Conservation (phyloP, 2,888 invertebrate genomes). For the Mesochorus sp. region DNA sequence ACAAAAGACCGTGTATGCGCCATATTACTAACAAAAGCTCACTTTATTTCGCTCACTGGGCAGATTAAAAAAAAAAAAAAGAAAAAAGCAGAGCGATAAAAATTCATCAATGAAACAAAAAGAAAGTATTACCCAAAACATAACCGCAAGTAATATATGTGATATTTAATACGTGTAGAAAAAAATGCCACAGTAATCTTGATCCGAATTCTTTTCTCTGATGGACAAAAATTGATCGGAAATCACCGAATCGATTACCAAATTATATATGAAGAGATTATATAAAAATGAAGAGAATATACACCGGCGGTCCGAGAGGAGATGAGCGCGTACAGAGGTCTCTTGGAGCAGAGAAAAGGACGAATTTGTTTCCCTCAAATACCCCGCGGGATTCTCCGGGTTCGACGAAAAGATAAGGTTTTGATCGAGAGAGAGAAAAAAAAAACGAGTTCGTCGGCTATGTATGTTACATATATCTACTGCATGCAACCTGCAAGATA, state of each 20-base stretch:
- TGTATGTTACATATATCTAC: background rate
- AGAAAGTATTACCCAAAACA: background rate
- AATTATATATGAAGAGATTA: slow-evolving; percentile 49
- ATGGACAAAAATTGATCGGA: slow-evolving; percentile 46
- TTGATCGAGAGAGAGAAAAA: slow-evolving; percentile 38
- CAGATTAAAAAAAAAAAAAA: slow-evolving; percentile 5
- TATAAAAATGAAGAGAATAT: slow-evolving; percentile 41
- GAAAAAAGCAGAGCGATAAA: slow-evolving; percentile 38
- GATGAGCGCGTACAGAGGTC: background rate
- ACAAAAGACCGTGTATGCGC: slow-evolving; percentile 34
- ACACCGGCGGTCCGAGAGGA: background rate
- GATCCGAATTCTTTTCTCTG: slow-evolving; percentile 12
- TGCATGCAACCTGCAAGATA: background rate
- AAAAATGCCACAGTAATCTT: slow-evolving; percentile 25
- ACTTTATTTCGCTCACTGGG: slow-evolving; percentile 13
- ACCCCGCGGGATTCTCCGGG: slow-evolving; percentile 30
- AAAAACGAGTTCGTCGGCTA: background rate
- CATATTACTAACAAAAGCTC: slow-evolving; percentile 31
- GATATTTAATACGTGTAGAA: background rate
- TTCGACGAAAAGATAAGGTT: slow-evolving; percentile 50
- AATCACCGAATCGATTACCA: slow-evolving; percentile 56
- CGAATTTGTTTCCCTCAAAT: slow-evolving; percentile 24
- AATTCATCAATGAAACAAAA: slow-evolving; percentile 35
- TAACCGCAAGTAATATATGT: background rate
- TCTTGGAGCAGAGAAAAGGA: slow-evolving; percentile 16